These are phyloP conservation scores for Serranochromis macrocephalus DNA, from an alignment of 2,113 vertebrate genomes.

Conservation along the genomic window DNA sequence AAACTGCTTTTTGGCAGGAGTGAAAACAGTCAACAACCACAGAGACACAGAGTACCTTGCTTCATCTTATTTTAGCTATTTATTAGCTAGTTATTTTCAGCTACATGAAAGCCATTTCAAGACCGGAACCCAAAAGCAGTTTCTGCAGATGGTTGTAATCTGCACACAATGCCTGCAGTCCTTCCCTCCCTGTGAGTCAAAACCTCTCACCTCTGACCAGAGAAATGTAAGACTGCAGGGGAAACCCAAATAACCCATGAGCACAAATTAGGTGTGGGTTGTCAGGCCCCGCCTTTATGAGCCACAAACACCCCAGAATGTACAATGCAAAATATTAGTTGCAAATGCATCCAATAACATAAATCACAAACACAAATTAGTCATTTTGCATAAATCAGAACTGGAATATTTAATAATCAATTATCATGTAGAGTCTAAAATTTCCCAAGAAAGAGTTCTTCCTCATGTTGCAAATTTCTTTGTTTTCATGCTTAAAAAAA, in stretches of 20 bases:
- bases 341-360: not conserved
- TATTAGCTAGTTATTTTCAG: not conserved
- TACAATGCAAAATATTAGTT: slow-evolving; percentile 20
- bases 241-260: slow-evolving; percentile 68
- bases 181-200: slow-evolving; percentile 52
- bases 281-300: slow-evolving; percentile 22
- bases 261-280: slow-evolving; percentile 30
- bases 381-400: not conserved
- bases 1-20: not conserved
- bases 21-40: not conserved
- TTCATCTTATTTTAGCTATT: not conserved
- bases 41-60: not conserved
- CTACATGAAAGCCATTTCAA: not conserved
- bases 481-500: not conserved
- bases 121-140: not conserved
- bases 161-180: slow-evolving; percentile 58
- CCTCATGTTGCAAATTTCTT: not conserved
- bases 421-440: not conserved
- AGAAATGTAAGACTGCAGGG: slow-evolving; percentile 35
- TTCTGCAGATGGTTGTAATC: slow-evolving; percentile 70
- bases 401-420: slow-evolving; percentile 1
- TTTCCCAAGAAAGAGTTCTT: not conserved
- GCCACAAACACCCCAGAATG: slow-evolving; percentile 22
- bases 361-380: not conserved
- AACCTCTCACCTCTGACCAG: slow-evolving; percentile 65